These are phyloP conservation scores for Pelvicachromis taeniatus DNA, from an alignment of 2,113 vertebrate genomes.

Conservation along the genomic window DNA sequence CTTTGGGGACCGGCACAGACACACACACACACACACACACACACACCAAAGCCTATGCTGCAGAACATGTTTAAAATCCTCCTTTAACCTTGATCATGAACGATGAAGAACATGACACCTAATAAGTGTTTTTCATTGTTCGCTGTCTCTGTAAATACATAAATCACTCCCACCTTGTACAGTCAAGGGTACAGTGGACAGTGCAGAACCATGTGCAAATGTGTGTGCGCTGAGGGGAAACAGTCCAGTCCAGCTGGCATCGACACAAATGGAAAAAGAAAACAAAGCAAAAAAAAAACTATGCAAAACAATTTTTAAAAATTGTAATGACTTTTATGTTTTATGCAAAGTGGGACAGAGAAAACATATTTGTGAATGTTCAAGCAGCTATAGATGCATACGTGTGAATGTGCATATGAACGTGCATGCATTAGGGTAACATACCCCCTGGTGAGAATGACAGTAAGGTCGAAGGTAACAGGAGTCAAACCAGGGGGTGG, in stretches of 20 bases:
- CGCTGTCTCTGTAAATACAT: conserved; percentile 57
- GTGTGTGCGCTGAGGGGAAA: not conserved
- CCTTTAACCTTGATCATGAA: conserved; percentile 65
- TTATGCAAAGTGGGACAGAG: not conserved
- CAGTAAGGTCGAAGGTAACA: conserved; percentile 13
- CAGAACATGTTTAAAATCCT: conserved; percentile 53
- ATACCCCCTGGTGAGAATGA: not conserved
- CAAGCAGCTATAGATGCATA: not conserved
- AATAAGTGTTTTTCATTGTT: conserved; percentile 68
- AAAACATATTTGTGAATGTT: not conserved
- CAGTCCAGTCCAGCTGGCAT: not conserved
- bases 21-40: conserved; percentile 4
- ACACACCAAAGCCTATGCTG: not conserved
- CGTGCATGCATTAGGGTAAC: not conserved
- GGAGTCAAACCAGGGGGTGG: not conserved
- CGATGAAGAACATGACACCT: conserved; percentile 58
- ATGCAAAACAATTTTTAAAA: rapidly evolving
- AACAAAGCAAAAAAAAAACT: rapidly evolving
- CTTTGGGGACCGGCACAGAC: conserved; percentile 27
- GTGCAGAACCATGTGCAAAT: not conserved
- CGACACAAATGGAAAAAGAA: not conserved
- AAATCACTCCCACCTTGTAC: conserved; percentile 44
- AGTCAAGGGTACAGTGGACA: conserved; percentile 52
- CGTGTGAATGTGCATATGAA: not conserved
- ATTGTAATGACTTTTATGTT: not conserved